A percentile compares a stretch with the other conserved stretches of the same genome.
Evolutionary conservation across 1,140 invertebrate species (phyloP).

Genomic region (Hypsibius dujardini): DNA sequence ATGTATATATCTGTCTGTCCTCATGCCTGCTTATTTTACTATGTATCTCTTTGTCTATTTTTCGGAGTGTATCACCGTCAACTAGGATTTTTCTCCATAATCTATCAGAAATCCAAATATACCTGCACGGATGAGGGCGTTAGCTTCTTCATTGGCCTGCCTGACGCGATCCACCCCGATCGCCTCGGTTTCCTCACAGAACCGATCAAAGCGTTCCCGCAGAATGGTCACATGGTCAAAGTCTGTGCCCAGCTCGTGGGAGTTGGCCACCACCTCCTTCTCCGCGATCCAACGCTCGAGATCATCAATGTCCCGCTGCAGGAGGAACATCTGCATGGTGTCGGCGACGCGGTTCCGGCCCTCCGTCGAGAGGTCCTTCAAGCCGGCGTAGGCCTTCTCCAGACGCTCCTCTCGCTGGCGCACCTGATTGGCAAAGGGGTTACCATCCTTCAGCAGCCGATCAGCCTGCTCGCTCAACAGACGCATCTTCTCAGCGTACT

Average conservation of each 20-base stretch:
- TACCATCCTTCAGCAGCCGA: conserved; percentile 16
- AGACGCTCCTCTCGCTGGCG: conserved; percentile 93
- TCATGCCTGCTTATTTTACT: too few species aligned
- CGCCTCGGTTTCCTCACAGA: conserved; percentile 83
- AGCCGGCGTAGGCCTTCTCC: conserved; percentile 91
- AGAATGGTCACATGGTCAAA: conserved; percentile 91
- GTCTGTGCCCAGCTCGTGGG: conserved; percentile 93
- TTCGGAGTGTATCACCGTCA: too few species aligned
- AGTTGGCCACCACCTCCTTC: conserved; percentile 83
- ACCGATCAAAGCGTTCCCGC: conserved; percentile 83
- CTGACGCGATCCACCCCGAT: conserved; percentile 85
- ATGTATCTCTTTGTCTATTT: too few species aligned
- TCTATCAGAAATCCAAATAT: too few species aligned
- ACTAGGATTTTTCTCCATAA: too few species aligned
- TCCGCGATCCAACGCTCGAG: conserved; percentile 98
- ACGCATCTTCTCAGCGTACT: conserved; percentile 88
- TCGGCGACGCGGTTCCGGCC: conserved; percentile 83
- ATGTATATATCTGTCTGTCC: too few species aligned
- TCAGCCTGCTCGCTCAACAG: conserved; percentile 56
- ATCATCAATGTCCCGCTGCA: conserved; percentile 93
- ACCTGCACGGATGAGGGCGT: conserved; percentile 76
- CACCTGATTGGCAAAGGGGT: conserved; percentile 46
- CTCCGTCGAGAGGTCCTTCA: conserved; percentile 89
- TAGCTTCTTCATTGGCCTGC: conserved; percentile 81
- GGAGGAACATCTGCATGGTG: conserved; percentile 79